Base-by-base conservation (phyloP, 2,113 vertebrate species). In the Spea bombifrons region DNA sequence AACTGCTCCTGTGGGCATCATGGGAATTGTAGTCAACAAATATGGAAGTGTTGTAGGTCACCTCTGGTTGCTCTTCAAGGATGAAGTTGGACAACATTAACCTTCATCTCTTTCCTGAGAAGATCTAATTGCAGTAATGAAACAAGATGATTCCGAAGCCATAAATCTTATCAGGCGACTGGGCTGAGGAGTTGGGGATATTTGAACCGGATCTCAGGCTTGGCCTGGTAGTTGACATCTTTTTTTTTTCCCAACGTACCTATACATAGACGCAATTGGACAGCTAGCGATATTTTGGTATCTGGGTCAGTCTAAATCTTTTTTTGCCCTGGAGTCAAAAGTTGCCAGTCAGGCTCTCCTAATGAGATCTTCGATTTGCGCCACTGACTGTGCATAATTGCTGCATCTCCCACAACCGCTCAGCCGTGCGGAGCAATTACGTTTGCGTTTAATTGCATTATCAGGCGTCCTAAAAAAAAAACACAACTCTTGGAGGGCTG, bases 341-440 rank as follows among this genome's bases (percentile, higher is more conserved):
- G 49, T 50, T 76, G 65, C 75, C 75, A 68, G 75, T 13, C 75
- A 76, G 64, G 55, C 64, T 76, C 49, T 10, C 1, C 4, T 76
- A 76, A 76, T 76, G 75, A 76, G 75, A 48, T 15, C 76, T 78
- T 46, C 63, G 47, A 64, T 71, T 65, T 78, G 76, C 57, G 8
- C 67, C 76, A 78, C 57, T 79, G 76, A 66, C 61, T 72, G 53
- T 79, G 76, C 48, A 79, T 73, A 79, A 79, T 79, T 66, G 43
- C 72, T 73, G 73, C 48, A 73, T 79, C 57, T 79, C 44, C 69
- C 63, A 47, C 43, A 55, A 66, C 66, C 69, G 15, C n/a, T 66
- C 70, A 47, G 16, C 63, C 66, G 61, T 52, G 69, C 49, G 13
- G 57, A 73, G 65, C 61, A 79, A 72, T 79, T 55, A 73, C 55